Conservation (phyloP, 2,797 vertebrate species). For the Pagetopsis macropterus region DNA sequence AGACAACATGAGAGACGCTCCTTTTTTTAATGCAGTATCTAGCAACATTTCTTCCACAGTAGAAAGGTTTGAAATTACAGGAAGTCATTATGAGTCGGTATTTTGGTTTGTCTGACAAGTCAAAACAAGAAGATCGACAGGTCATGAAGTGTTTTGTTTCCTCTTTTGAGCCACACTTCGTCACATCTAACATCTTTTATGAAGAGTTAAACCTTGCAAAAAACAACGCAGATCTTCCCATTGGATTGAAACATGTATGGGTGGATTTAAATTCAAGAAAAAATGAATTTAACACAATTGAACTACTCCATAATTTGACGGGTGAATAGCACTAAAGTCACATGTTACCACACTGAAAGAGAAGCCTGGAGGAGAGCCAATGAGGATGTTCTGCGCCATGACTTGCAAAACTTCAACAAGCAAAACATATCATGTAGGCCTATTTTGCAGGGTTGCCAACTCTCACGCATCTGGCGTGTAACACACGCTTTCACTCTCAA, state of each 20-base stretch:
- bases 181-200: background rate
- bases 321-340: background rate
- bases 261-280: background rate
- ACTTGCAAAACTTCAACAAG: background rate
- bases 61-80: background rate
- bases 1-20: slow-evolving; percentile 12
- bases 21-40: too few relatives aligned
- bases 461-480: too few relatives aligned
- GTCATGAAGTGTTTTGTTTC: background rate
- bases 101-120: slow-evolving; percentile 1
- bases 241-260: background rate
- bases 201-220: background rate
- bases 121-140: background rate
- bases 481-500: too few relatives aligned
- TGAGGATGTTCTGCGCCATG: background rate
- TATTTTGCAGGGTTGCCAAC: too few relatives aligned
- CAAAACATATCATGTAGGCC: too few relatives aligned
- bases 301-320: background rate
- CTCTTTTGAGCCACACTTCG: background rate
- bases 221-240: background rate
- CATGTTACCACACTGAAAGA: background rate
- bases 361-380: background rate
- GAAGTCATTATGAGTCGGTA: background rate
- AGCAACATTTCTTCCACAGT: too few relatives aligned
- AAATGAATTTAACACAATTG: background rate